Percentiles rank a stretch among this genome's conserved stretches.
These are phyloP conservation scores for Andrena praecox DNA, from an alignment of 2,888 invertebrate genomes.

Conservation along the genomic window DNA sequence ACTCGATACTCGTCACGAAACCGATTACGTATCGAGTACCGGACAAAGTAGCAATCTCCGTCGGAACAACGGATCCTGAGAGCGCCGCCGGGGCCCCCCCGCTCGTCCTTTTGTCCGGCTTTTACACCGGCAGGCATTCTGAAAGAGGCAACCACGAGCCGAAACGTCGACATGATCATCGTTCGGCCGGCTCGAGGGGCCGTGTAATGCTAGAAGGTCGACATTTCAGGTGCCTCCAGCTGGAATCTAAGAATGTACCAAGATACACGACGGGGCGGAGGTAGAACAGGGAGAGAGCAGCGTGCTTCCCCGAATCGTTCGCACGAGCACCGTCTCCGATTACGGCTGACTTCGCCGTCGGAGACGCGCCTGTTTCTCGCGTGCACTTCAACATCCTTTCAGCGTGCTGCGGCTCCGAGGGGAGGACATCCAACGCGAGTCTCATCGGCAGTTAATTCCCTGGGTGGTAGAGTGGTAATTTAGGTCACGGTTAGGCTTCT, in stretches of 20 bases:
- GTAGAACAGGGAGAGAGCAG: not conserved
- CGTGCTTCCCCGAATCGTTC: constrained; percentile 50
- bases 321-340: constrained; percentile 57
- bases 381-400: constrained; percentile 11
- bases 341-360: constrained; percentile 53
- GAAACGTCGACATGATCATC: constrained; percentile 59
- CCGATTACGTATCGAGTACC: constrained; percentile 8
- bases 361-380: constrained; percentile 15
- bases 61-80: constrained; percentile 7
- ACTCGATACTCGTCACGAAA: constrained; percentile 17
- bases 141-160: constrained; percentile 26
- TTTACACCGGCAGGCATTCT: constrained; percentile 14
- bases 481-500: too few species aligned
- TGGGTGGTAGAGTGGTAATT: too few species aligned
- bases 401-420: not conserved
- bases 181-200: constrained; percentile 45
- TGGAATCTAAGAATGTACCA: constrained; percentile 39
- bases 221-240: constrained; percentile 45
- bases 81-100: not conserved
- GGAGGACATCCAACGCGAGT: not conserved
- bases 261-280: constrained; percentile 11
- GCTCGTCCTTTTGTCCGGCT: constrained; percentile 10
- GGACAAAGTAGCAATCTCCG: constrained; percentile 17
- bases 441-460: not conserved
- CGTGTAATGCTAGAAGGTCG: constrained; percentile 68